Percentiles rank a stretch among this genome's conserved stretches.
Evolutionary conservation across 2,113 vertebrate species (phyloP).

Genomic region (Mystacornis crossleyi): DNA sequence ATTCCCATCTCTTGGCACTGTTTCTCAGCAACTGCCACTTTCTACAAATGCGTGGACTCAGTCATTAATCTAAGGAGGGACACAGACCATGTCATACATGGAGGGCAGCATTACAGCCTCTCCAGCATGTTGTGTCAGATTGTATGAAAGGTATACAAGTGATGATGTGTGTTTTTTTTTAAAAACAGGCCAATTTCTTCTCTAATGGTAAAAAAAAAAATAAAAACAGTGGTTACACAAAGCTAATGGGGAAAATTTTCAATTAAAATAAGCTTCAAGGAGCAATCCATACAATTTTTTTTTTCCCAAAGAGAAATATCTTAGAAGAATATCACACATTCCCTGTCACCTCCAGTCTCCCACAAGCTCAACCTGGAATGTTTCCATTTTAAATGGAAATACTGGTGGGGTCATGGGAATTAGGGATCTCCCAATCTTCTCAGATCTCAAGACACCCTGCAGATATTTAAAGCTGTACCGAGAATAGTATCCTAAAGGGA

Average conservation of each 20-base stretch:
- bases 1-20: background rate
- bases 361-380: background rate
- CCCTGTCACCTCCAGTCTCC: background rate
- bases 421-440: background rate
- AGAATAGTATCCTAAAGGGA: background rate
- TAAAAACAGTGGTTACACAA: background rate
- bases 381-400: background rate
- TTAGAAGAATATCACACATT: background rate
- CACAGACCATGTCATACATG: background rate
- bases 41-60: background rate
- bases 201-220: background rate
- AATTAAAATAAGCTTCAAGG: background rate
- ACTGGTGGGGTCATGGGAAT: background rate
- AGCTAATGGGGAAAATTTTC: background rate
- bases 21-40: background rate
- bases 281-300: background rate
- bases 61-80: background rate
- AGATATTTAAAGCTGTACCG: background rate
- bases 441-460: background rate
- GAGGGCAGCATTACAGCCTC: background rate
- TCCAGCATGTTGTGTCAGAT: background rate
- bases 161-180: too few relatives aligned
- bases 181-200: background rate
- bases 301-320: background rate
- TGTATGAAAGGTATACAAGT: background rate